Conservation (phyloP, 2,888 invertebrate genomes). For the Dorcus parallelipipedus region DNA sequence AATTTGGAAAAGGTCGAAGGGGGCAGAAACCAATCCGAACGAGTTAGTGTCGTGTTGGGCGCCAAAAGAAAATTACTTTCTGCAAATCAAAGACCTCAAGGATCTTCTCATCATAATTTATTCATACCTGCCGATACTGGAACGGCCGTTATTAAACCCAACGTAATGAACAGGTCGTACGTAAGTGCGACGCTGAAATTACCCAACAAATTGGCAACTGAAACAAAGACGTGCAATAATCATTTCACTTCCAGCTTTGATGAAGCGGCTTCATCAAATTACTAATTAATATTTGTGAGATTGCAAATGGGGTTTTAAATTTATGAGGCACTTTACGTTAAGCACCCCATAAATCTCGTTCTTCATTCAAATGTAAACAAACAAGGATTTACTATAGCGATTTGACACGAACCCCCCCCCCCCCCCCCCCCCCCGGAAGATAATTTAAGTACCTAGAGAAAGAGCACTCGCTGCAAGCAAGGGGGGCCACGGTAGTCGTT, state of each 20-base stretch:
- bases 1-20: too few species aligned
- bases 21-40: too few species aligned
- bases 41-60: too few species aligned
- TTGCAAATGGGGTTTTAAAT: neutral
- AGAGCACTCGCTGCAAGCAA: conserved; percentile 77
- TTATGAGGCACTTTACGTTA: neutral
- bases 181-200: conserved; percentile 93
- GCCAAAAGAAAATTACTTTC: too few species aligned
- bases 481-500: conserved; percentile 83
- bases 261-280: neutral
- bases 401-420: neutral
- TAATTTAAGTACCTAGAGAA: conserved; percentile 62
- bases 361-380: neutral
- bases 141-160: conserved; percentile 90
- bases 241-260: neutral
- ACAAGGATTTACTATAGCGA: neutral
- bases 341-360: neutral
- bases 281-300: neutral
- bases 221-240: conserved; percentile 36
- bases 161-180: conserved; percentile 90
- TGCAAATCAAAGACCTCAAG: too few species aligned
- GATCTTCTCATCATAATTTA: neutral
- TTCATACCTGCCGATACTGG: conserved; percentile 87
- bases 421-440: neutral
- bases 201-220: conserved; percentile 88